Base-by-base conservation (phyloP, 2,888 invertebrate species). In the Tachina grossa region DNA sequence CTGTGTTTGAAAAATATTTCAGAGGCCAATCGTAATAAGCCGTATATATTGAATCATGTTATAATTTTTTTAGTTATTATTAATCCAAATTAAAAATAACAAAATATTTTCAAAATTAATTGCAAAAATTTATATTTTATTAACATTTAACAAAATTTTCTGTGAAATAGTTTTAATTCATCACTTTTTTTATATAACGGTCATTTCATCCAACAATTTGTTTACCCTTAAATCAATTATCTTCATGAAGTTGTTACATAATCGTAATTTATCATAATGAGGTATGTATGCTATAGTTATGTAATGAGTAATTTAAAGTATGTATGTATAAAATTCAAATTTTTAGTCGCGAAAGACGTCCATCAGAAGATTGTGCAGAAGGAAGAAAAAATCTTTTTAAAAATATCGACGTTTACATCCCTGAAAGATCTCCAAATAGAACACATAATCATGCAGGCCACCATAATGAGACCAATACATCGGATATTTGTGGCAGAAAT, bases 211-310 rank as follows among this genome's bases (percentile, higher is more conserved):
- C 31, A n/a, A 53, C 13, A 4, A 0, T 19, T 63, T 43, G 47
- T 49, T 65, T 9, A 22, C 22, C 10, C 39, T 22, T n/a, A 16
- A 69, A 43, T 61, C 41, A 2, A 2, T 22, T 68, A 6, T 4
- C 16, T 69, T 69, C 13, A 78, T 78, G 78, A 71, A 61, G 53
- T 6, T 77, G 14, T 45, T 45, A 31, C 22, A 19, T 39, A 31
- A 5, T 14, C 6, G 14, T n/a, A 53, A n/a, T 63, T 14, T 47
- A 51, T 9, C 41, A 76, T 10, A 57, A 79, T 85, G 82, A 82
- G 85, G 85, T 82, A 75, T 13, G 85, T 82, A 75, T 13, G n/a
- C 1, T n/a, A 41, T 0, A 16, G 9, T 53, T n/a, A 43, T 63
- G 55, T n/a, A 19, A 19, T 16, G 2, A 13, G 14, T 19, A 61